Base-by-base conservation (phyloP, 2,888 invertebrate species). In the Agonopterix subpropinquella region DNA sequence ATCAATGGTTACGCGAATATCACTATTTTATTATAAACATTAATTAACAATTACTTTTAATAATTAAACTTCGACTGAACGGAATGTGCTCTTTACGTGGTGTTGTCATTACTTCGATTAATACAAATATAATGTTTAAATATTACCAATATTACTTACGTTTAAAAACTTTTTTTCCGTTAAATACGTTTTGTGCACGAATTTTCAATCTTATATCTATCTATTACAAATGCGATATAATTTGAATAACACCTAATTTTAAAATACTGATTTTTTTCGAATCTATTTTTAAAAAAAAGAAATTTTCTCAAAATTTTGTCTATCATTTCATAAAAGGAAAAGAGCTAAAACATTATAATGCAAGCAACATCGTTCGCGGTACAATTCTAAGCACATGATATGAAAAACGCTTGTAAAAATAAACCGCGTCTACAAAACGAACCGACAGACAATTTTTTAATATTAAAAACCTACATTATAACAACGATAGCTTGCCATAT, bases 151-250 rank as follows among this genome's bases (percentile, higher is more conserved):
- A 74, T 73, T 73, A 73, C 77, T 77, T 77, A 73, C 44, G 58
- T 72, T 69, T 70, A 65, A 66, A 72, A 76, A 54, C 57, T 58
- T 56, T 58, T 18, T 56, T 61, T 64, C 67, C 68, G 68, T 75
- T 81, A 78, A 79, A 81, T 77, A 80, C 63, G 65, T 79, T 75
- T 85, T 86, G 86, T 86, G 86, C 85, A 77, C 67, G 64, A 75
- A 67, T 71, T 69, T 69, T 53, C 67, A 64, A 70, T 54, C 78
- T 82, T 81, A 81, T 5, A 28, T 28, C 28, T 28, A 28, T 28
- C 45, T 77, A 77, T 61, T 65, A 61, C 58, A 67, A 69, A 70
- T 73, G 73, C 70, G 67, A 64, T 76, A 70, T 65, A 70, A 66
- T 67, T 69, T 65, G 50, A 65, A 62, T 66, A 74, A 67, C 68